Evolutionary conservation across 2,113 vertebrate genomes (phyloP).

Genomic region (Alosa alosa): DNA sequence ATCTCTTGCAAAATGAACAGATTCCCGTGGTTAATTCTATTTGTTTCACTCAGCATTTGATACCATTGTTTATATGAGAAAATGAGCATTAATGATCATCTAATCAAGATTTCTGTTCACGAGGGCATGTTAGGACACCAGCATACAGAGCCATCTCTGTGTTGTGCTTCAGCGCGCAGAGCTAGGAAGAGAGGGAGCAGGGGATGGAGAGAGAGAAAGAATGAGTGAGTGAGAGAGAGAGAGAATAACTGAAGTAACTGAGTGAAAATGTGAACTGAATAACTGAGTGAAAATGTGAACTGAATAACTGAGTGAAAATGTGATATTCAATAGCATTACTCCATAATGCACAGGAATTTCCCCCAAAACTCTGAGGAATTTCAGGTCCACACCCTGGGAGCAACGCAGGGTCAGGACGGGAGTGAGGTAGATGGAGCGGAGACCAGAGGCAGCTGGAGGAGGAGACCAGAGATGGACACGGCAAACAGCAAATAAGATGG

Average conservation of each 20-base stretch:
- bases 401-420: conserved; percentile 31
- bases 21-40: conserved; percentile 67
- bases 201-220: not conserved
- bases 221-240: not conserved
- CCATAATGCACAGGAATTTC: conserved; percentile 62
- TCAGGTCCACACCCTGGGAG: conserved; percentile 61
- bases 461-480: not conserved
- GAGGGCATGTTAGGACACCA: conserved; percentile 31
- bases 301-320: not conserved
- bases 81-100: conserved; percentile 44
- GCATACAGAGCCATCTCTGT: conserved; percentile 53
- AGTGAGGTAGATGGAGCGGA: conserved; percentile 10
- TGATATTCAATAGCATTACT: conserved; percentile 43
- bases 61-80: conserved; percentile 59
- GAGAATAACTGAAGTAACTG: no score
- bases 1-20: conserved; percentile 48
- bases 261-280: not conserved
- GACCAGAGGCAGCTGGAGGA: not conserved
- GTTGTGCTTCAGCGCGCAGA: not conserved
- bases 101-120: conserved; percentile 42
- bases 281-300: not conserved
- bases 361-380: conserved; percentile 68
- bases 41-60: conserved; percentile 58
- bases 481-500: not conserved
- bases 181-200: not conserved